These are phyloP conservation scores for Elegia similella DNA, from an alignment of 2,888 invertebrate species.

Conservation along the genomic window DNA sequence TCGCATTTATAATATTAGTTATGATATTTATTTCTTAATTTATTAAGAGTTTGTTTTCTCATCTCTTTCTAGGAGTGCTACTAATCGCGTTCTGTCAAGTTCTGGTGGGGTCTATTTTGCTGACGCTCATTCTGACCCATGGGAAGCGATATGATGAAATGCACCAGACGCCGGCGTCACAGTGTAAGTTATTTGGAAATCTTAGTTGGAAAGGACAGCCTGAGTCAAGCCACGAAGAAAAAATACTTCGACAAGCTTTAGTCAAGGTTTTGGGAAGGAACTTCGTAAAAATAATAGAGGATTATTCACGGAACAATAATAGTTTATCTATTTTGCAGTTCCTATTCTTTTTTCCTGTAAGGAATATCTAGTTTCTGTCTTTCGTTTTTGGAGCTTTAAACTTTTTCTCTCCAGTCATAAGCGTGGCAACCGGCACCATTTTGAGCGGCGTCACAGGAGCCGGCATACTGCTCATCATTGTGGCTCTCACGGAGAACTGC, in stretches of 20 bases:
- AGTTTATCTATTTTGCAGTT: no score
- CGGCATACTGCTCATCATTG: conserved; percentile 60
- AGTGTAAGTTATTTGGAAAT: conserved; percentile 53
- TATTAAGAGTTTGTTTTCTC: not conserved
- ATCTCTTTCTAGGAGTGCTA: conserved; percentile 63
- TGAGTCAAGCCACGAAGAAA: no score
- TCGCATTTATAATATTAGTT: no score
- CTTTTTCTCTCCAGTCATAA: conserved; percentile 47
- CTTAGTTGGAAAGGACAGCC: no score
- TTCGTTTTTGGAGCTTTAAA: not conserved
- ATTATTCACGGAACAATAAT: no score
- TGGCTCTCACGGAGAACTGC: conserved; percentile 71
- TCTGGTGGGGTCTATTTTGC: conserved; percentile 56
- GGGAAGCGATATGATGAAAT: conserved; percentile 65
- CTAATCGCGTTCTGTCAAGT: conserved; percentile 68
- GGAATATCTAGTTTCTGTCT: no score
- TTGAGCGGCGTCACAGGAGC: conserved; percentile 66
- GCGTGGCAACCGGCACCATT: conserved; percentile 57
- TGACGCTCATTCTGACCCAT: conserved; percentile 62
- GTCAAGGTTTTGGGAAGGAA: no score
- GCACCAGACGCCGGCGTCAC: conserved; percentile 52
- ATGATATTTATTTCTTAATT: not conserved
- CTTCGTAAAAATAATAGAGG: no score
- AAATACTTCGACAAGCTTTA: no score
- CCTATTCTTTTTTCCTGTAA: no score